Conservation (phyloP, 2,888 invertebrate species). For the Pelosia muscerda region DNA sequence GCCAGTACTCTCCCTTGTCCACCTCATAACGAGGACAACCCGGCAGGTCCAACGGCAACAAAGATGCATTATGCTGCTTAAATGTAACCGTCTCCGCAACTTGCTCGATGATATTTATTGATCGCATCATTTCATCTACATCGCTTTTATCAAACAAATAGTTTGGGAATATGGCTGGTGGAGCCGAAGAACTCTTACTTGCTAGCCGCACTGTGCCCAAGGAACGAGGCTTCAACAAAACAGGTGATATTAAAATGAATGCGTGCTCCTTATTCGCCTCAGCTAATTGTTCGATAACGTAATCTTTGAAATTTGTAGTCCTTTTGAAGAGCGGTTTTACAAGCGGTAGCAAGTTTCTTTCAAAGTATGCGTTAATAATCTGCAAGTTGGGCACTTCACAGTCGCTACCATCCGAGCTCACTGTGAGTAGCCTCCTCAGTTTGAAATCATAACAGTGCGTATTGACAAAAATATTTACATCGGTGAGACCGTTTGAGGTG, state of each 20-base stretch:
- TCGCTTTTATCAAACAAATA: conserved; percentile 63
- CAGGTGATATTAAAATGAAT: conserved; percentile 57
- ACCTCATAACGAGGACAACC: conserved; percentile 54
- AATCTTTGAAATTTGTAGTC: conserved; percentile 41
- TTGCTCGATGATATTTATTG: conserved; percentile 60
- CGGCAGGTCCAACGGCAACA: conserved; percentile 53
- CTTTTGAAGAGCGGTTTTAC: conserved; percentile 42
- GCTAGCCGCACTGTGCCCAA: conserved; percentile 62
- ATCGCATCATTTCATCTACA: conserved; percentile 56
- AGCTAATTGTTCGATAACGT: conserved; percentile 55
- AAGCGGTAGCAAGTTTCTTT: conserved; percentile 47
- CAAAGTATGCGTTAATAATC: conserved; percentile 60
- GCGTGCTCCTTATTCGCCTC: conserved; percentile 53
- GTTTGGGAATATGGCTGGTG: conserved; percentile 64
- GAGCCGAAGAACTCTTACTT: conserved; percentile 53
- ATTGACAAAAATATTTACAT: conserved; percentile 63
- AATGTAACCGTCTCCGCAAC: conserved; percentile 54
- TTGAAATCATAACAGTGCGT: conserved; percentile 63
- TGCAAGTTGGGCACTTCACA: conserved; percentile 67
- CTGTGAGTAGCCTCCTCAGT: conserved; percentile 44
- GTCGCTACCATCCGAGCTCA: conserved; percentile 44
- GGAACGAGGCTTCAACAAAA: conserved; percentile 62
- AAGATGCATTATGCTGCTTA: conserved; percentile 48
- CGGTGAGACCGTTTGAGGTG: conserved; percentile 65
- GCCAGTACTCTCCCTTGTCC: conserved; percentile 58